Conservation (phyloP, 2,888 invertebrate species). For the Brassicogethes aeneus region DNA sequence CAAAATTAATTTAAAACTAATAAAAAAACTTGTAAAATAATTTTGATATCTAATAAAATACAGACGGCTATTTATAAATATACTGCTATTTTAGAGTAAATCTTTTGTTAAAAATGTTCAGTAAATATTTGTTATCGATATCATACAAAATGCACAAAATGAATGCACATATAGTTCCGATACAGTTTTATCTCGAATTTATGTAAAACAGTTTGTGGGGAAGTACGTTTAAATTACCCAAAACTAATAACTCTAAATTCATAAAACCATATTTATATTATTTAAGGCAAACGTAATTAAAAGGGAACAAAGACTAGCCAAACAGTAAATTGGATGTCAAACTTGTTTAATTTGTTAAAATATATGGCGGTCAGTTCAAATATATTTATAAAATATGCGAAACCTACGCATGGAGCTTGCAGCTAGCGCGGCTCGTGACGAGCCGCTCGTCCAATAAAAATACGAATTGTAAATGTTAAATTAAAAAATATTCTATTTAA, state of each 20-base stretch:
- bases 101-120: no score
- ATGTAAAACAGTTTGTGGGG: slow-evolving; percentile 6
- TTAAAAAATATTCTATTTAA: no score
- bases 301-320: slow-evolving; percentile 25
- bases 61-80: no score
- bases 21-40: no score
- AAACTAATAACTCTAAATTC: slow-evolving; percentile 15
- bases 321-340: slow-evolving; percentile 34
- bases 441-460: no score
- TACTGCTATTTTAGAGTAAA: no score
- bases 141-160: no score
- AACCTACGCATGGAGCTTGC: slow-evolving; percentile 19
- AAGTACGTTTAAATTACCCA: slow-evolving; percentile 13
- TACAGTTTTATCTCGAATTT: background rate
- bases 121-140: no score
- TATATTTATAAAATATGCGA: slow-evolving; percentile 24
- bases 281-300: slow-evolving; percentile 20
- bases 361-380: slow-evolving; percentile 31
- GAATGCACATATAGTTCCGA: background rate
- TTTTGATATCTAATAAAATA: no score
- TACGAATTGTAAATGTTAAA: no score
- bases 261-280: slow-evolving; percentile 17
- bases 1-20: no score
- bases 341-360: slow-evolving; percentile 34
- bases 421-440: slow-evolving; percentile 2